Evolutionary conservation across 2,797 vertebrate genomes (phyloP).

Genomic region (Chanos chanos): DNA sequence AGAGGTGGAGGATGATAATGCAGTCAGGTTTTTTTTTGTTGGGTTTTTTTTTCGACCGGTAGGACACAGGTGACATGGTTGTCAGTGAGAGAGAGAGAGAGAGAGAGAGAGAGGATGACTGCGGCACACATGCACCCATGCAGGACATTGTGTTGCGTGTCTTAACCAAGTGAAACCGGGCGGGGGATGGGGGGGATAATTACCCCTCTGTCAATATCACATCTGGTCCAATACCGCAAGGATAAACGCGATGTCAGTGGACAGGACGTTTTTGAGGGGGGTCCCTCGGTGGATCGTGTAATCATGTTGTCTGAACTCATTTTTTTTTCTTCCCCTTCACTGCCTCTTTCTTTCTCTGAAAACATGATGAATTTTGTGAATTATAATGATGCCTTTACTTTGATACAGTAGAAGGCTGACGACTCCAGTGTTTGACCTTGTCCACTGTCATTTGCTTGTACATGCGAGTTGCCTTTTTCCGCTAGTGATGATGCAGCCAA

Average conservation of each 20-base stretch:
- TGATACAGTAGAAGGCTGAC: no score
- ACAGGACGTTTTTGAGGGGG: constrained; percentile 11
- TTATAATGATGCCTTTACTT: background rate
- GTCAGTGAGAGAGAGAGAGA: no score
- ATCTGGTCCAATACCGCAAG: background rate
- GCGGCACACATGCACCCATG: background rate
- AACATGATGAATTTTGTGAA: background rate
- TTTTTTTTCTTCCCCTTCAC: background rate
- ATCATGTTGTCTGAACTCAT: background rate
- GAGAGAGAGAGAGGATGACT: background rate
- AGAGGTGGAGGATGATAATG: no score
- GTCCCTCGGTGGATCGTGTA: background rate
- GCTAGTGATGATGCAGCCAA: no score
- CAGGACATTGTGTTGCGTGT: background rate
- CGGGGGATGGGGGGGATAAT: no score
- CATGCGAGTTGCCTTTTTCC: no score
- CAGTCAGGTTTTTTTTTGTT: no score
- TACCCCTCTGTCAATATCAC: constrained; percentile 12
- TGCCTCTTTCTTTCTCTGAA: background rate
- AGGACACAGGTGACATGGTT: no score
- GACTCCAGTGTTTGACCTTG: no score
- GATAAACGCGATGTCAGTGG: background rate
- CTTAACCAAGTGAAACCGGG: background rate
- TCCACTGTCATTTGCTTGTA: no score
- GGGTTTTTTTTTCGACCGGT: no score